Evolutionary conservation across 1,140 invertebrate genomes (phyloP).

Genomic region (Octopus bimaculoides): DNA sequence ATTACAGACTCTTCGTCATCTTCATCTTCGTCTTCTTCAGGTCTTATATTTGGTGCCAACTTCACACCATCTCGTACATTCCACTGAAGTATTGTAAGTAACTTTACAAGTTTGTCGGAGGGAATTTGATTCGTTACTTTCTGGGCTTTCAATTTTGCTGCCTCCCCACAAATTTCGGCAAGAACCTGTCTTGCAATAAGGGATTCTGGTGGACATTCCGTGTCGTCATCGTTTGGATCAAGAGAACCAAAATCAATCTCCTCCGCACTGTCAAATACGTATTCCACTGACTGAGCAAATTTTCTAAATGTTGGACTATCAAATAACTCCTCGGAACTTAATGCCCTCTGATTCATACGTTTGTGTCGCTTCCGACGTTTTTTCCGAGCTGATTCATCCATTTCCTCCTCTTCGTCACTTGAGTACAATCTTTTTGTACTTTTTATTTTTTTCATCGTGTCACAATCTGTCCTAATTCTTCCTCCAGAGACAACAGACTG

Average conservation of each 20-base stretch:
- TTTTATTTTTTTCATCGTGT: not conserved
- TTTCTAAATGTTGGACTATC: conserved; percentile 92
- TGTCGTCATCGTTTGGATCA: conserved; percentile 66
- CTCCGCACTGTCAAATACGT: conserved; percentile 86
- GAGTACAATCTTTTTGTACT: not conserved
- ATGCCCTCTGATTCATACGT: conserved; percentile 70
- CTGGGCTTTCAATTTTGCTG: conserved; percentile 85
- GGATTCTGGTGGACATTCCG: conserved; percentile 72
- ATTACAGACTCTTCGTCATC: conserved; percentile 78
- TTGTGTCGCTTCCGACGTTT: conserved; percentile 73
- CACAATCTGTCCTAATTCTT: not conserved
- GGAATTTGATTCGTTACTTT: conserved; percentile 68
- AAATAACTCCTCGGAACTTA: conserved; percentile 86
- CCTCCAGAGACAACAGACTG: not conserved
- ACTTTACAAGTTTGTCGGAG: conserved; percentile 78
- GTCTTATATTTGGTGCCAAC: conserved; percentile 75
- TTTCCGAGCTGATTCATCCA: conserved; percentile 19
- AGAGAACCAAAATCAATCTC: conserved; percentile 68
- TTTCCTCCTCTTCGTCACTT: not conserved
- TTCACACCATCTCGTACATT: conserved; percentile 88
- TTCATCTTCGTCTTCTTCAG: conserved; percentile 63
- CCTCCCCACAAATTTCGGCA: conserved; percentile 85
- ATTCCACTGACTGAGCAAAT: conserved; percentile 85
- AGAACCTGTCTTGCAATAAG: conserved; percentile 78
- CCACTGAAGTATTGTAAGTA: conserved; percentile 84